phyloP scores from a whole-genome alignment of 2,797 vertebrate species.

The Parauchenoglanis ngamensis region DNA sequence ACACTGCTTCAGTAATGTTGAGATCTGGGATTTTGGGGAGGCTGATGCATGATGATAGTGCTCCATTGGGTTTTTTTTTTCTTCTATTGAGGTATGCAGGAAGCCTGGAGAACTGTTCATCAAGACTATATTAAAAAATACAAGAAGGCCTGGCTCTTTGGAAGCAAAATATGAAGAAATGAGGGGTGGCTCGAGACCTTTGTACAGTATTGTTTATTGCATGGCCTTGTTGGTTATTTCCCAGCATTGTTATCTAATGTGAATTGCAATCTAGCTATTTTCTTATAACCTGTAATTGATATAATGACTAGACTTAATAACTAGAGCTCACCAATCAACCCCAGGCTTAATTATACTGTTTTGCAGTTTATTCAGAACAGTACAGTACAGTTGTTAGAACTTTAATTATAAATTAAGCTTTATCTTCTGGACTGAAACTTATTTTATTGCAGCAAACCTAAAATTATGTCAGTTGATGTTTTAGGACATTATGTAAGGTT shows the following conservation, averaged over 20 bases:
- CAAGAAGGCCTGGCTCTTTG: no score
- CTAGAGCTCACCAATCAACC: neutral
- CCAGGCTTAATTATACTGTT: neutral
- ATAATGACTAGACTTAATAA: neutral
- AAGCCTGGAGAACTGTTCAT: no score
- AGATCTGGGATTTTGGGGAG: no score
- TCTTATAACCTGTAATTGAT: neutral
- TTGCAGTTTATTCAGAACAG: neutral
- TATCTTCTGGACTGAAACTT: neutral
- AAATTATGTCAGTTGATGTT: neutral
- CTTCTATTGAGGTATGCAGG: no score
- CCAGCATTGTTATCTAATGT: neutral
- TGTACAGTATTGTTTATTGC: neutral
- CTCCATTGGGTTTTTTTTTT: no score
- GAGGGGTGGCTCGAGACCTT: no score
- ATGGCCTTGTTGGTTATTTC: neutral
- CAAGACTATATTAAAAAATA: no score
- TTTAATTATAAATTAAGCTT: neutral
- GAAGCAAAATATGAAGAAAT: no score
- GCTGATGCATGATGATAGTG: no score
- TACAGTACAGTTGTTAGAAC: neutral
- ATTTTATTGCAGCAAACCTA: neutral
- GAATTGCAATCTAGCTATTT: neutral
- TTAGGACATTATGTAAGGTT: neutral
- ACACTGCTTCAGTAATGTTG: no score